Conservation (phyloP, 2,797 vertebrate genomes). For the Thaleichthys pacificus region DNA sequence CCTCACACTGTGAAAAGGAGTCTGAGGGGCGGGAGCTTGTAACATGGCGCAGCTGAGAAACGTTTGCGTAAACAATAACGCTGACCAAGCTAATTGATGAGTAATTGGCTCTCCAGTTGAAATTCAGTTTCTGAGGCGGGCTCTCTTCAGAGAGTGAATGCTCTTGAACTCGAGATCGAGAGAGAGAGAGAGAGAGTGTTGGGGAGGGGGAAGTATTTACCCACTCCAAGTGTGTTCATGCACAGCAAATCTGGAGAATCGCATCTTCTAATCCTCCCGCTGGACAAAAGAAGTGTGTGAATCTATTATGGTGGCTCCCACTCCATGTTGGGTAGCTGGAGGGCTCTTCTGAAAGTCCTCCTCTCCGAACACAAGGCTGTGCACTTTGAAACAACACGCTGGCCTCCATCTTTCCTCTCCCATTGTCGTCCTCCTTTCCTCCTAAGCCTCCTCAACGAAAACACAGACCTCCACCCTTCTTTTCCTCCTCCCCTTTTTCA, state of each 20-base stretch:
- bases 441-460: conserved; percentile 30
- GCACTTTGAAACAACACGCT: conserved; percentile 57
- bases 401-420: conserved; percentile 45
- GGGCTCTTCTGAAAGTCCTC: conserved; percentile 60
- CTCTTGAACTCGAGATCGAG: not conserved
- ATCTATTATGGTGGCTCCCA: conserved; percentile 42
- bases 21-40: not conserved
- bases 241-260: conserved; percentile 29
- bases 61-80: not conserved
- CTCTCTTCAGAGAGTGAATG: conserved; percentile 28
- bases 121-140: not conserved
- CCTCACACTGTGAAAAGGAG: too few relatives aligned
- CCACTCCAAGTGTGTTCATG: conserved; percentile 14
- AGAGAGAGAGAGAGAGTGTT: not conserved
- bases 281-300: conserved; percentile 54
- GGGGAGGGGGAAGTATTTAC: conserved; percentile 27
- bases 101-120: not conserved
- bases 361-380: conserved; percentile 46
- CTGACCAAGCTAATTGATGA: not conserved
- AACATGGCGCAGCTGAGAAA: not conserved
- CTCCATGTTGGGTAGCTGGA: conserved; percentile 55
- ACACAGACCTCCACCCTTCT: conserved; percentile 23
- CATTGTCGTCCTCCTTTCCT: conserved; percentile 47
- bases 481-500: conserved; percentile 10
- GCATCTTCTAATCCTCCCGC: conserved; percentile 36